Evolutionary conservation across 2,888 invertebrate species (phyloP).

Genomic region (Acanthosoma haemorrhoidale): DNA sequence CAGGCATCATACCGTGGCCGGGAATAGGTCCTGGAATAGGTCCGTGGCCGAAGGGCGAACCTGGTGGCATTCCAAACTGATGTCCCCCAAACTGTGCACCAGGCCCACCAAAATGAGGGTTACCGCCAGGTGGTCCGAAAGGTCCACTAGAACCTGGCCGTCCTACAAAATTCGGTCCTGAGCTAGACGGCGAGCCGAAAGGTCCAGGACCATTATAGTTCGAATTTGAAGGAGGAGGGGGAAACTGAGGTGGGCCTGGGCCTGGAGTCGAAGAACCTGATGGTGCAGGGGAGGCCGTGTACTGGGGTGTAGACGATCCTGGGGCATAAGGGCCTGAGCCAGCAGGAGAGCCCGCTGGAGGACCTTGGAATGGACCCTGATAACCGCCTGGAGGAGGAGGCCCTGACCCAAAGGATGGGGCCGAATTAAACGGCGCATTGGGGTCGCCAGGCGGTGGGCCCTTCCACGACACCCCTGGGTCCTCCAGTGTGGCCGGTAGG

Average conservation of each 20-base stretch:
- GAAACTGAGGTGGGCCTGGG: constrained; percentile 49
- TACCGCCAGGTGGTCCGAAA: constrained; percentile 53
- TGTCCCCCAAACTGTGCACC: constrained; percentile 57
- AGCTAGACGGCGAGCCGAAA: constrained; percentile 63
- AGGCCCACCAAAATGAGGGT: constrained; percentile 61
- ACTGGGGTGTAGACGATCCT: constrained; percentile 73
- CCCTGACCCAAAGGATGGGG: constrained; percentile 38
- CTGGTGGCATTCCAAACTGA: constrained; percentile 64
- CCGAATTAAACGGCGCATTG: constrained; percentile 43
- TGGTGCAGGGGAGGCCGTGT: constrained; percentile 79
- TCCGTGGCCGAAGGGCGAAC: constrained; percentile 65
- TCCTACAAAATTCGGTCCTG: constrained; percentile 63
- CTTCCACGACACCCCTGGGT: constrained; percentile 71
- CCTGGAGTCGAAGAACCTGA: constrained; percentile 78
- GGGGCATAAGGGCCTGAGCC: constrained; percentile 52
- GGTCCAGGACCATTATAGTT: constrained; percentile 64
- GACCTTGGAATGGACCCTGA: constrained; percentile 57
- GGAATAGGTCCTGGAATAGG: constrained; percentile 61
- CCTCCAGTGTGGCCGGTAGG: constrained; percentile 69
- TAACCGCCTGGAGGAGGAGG: constrained; percentile 44
- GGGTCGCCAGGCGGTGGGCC: constrained; percentile 60
- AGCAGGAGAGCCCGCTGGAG: constrained; percentile 64
- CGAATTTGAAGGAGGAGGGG: constrained; percentile 44
- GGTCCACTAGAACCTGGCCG: constrained; percentile 51
- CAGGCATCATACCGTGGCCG: constrained; percentile 55